Conservation (phyloP, 2,113 vertebrate species). For the Ammospiza nelsoni region DNA sequence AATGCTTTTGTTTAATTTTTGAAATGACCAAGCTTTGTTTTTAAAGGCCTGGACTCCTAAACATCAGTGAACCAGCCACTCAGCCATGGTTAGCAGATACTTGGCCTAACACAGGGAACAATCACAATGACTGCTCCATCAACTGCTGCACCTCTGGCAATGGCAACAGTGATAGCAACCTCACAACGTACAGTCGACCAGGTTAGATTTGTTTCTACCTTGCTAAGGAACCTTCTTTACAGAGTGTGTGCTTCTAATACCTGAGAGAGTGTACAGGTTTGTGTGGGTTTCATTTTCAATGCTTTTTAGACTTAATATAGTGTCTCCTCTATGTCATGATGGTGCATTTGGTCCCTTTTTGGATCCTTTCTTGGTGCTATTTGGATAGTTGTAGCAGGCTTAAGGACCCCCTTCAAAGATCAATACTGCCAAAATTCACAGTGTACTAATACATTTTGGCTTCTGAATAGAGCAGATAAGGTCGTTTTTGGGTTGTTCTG, state of each 20-base stretch:
- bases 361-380: neutral
- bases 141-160: constrained; percentile 94
- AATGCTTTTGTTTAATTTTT: neutral
- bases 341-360: neutral
- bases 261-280: neutral
- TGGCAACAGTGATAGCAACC: constrained; percentile 95
- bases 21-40: constrained; percentile 29
- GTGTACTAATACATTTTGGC: neutral
- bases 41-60: constrained; percentile 92
- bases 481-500: neutral
- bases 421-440: neutral
- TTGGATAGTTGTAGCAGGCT: neutral
- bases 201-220: constrained; percentile 78
- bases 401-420: neutral
- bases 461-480: neutral
- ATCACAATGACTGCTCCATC: constrained; percentile 96
- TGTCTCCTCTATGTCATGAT: neutral
- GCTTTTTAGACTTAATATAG: neutral
- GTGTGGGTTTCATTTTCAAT: neutral
- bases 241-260: neutral
- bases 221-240: constrained; percentile 16
- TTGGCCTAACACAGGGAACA: constrained; percentile 96
- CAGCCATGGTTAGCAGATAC: constrained; percentile 98
- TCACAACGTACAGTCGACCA: constrained; percentile 96
- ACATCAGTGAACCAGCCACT: constrained; percentile 90